Evolutionary conservation across 2,797 vertebrate species (phyloP).

Genomic region (Strix occidentalis): DNA sequence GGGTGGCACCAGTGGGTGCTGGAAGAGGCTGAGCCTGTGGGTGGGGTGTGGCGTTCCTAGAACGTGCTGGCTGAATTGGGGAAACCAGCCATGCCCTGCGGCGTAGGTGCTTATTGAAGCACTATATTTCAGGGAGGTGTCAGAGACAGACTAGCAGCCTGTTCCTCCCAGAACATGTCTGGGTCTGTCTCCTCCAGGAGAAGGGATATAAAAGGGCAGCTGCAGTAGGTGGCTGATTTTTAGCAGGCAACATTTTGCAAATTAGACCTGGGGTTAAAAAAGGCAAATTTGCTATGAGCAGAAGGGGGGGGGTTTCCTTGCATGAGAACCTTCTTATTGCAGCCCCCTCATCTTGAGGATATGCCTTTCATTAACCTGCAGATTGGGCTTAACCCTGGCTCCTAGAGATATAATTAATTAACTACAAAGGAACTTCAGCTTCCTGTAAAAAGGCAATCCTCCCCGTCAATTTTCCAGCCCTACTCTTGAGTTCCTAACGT

Average conservation of each 20-base stretch:
- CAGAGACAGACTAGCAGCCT: slow-evolving; percentile 16
- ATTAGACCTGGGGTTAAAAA: neutral
- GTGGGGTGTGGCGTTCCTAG: slow-evolving; percentile 23
- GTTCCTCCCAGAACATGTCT: slow-evolving; percentile 55
- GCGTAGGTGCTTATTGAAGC: neutral
- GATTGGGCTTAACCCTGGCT: neutral
- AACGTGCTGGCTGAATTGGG: neutral
- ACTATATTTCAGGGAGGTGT: neutral
- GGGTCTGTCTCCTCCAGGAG: slow-evolving; percentile 19
- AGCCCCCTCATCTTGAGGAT: neutral
- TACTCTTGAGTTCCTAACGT: neutral
- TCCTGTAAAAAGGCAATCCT: neutral
- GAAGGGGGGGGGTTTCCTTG: neutral
- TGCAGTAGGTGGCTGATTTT: neutral
- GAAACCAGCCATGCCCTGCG: slow-evolving; percentile 3
- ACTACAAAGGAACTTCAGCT: neutral
- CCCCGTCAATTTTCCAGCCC: neutral
- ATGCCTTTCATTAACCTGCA: neutral
- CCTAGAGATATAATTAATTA: neutral
- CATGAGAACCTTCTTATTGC: neutral
- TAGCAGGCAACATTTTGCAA: neutral
- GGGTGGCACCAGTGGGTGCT: slow-evolving; percentile 6
- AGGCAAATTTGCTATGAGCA: neutral
- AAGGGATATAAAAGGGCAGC: slow-evolving; percentile 16
- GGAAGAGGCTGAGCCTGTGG: slow-evolving; percentile 1